phyloP scores from a whole-genome alignment of 2,888 invertebrate species.

The Eupithecia tripunctaria region DNA sequence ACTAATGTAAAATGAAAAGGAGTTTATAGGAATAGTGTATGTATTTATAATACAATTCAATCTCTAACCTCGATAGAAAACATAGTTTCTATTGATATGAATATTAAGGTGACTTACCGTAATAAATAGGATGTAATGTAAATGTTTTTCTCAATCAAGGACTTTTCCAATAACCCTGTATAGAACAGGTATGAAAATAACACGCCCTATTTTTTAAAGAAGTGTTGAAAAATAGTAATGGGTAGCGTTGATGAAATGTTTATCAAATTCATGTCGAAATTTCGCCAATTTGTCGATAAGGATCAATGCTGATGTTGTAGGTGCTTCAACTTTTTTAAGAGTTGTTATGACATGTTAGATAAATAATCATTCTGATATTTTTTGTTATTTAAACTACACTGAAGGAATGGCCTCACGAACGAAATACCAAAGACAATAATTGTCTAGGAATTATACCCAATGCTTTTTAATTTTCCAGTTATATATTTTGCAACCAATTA shows the following conservation, averaged over 20 bases:
- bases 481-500: no score
- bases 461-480: no score
- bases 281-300: neutral
- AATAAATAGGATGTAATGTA: neutral
- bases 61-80: neutral
- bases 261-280: conserved; percentile 21
- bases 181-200: neutral
- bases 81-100: no score
- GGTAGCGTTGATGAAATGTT: conserved; percentile 21
- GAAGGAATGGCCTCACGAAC: neutral
- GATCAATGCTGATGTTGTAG: neutral
- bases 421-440: no score
- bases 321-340: neutral
- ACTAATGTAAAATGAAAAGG: neutral
- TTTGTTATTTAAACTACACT: neutral
- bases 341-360: no score
- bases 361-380: no score
- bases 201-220: conserved; percentile 7
- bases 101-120: neutral
- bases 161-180: neutral
- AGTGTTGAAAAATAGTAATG: conserved; percentile 22
- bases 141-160: neutral
- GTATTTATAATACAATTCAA: neutral
- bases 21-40: neutral
- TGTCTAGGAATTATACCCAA: no score